These are phyloP conservation scores for Pilophorus perplexus DNA, from an alignment of 2,888 invertebrate genomes.

Conservation along the genomic window DNA sequence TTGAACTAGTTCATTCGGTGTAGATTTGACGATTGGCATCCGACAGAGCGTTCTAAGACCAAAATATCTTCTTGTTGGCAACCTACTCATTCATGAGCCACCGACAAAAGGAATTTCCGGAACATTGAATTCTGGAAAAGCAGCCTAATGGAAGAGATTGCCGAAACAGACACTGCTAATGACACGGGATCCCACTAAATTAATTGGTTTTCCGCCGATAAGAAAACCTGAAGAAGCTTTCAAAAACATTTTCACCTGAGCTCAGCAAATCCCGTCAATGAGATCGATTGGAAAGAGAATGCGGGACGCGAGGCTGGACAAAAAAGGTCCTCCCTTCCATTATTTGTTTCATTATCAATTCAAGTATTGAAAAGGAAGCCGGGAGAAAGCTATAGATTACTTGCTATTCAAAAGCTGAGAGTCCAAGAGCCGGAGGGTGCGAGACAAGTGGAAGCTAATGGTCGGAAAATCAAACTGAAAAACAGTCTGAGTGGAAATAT, in stretches of 20 bases:
- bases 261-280: not conserved
- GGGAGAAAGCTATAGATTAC: not conserved
- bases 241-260: not conserved
- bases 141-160: too few relatives aligned
- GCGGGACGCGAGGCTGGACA: not conserved
- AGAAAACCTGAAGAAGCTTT: not conserved
- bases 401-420: not conserved
- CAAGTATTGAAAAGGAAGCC: not conserved
- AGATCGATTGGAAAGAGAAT: conserved; percentile 1
- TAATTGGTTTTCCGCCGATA: not conserved
- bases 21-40: too few relatives aligned
- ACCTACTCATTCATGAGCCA: too few relatives aligned
- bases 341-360: conserved; percentile 22
- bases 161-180: not conserved
- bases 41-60: too few relatives aligned
- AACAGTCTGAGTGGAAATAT: too few relatives aligned
- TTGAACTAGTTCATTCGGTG: too few relatives aligned
- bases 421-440: not conserved
- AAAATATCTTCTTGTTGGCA: too few relatives aligned
- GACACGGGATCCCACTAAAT: not conserved
- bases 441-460: conserved; percentile 15
- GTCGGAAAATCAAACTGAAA: not conserved
- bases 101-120: too few relatives aligned
- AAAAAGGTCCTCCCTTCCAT: not conserved
- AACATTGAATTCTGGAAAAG: too few relatives aligned